Conservation (phyloP, 2,888 invertebrate genomes). For the Eumerus sabulonum region DNA sequence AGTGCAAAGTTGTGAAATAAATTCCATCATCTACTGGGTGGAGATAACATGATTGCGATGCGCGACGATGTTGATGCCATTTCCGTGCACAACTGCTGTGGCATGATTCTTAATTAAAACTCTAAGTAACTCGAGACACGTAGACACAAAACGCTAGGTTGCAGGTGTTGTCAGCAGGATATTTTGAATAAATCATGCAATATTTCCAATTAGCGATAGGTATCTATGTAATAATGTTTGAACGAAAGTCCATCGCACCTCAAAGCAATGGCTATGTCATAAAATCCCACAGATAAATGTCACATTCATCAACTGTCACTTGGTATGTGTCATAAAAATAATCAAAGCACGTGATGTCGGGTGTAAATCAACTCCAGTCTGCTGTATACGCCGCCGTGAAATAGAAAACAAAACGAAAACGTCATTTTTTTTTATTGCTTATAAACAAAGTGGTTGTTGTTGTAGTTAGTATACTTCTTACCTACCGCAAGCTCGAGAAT, state of each 20-base stretch:
- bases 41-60: constrained; percentile 13
- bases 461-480: background rate
- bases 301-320: constrained; percentile 47
- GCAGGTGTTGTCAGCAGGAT: too few species aligned
- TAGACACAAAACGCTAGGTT: too few species aligned
- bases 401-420: too few species aligned
- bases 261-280: constrained; percentile 30
- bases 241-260: too few species aligned
- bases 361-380: constrained; percentile 37
- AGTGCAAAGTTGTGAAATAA: constrained; percentile 44
- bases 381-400: too few species aligned
- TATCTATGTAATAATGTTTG: background rate
- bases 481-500: constrained; percentile 22
- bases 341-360: constrained; percentile 45
- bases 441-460: constrained; percentile 17
- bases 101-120: too few species aligned
- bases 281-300: constrained; percentile 51
- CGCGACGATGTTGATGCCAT: too few species aligned
- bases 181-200: too few species aligned
- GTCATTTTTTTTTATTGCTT: too few species aligned
- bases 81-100: too few species aligned
- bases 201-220: background rate
- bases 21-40: constrained; percentile 18
- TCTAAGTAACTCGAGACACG: too few species aligned
- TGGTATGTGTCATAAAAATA: constrained; percentile 43